Evolutionary conservation across 2,113 vertebrate genomes (phyloP).

Genomic region (Equus quagga): DNA sequence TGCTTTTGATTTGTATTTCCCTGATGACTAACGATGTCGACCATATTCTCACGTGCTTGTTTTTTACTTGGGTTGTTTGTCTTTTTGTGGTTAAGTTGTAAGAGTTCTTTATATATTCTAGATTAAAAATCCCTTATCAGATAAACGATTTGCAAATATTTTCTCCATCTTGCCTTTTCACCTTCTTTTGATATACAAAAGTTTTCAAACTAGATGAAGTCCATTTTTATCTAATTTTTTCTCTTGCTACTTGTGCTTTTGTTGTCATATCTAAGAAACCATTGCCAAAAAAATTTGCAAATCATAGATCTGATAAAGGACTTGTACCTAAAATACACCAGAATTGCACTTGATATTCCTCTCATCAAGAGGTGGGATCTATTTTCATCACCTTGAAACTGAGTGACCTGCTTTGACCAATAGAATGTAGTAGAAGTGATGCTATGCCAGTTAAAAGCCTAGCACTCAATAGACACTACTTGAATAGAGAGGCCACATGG

Average conservation of each 20-base stretch:
- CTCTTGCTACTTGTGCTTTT: not conserved
- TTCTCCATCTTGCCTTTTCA: not conserved
- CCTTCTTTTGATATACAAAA: not conserved
- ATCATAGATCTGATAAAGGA: not conserved
- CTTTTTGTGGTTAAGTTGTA: not conserved
- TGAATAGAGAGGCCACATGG: not conserved
- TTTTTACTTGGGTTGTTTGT: not conserved
- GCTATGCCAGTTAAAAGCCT: not conserved
- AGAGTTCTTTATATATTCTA: not conserved
- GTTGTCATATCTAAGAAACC: not conserved
- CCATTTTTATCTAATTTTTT: not conserved
- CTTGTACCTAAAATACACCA: not conserved
- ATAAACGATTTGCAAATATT: slow-evolving; percentile 10
- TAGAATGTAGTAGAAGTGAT: not conserved
- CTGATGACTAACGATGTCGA: not conserved
- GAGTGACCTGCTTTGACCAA: not conserved
- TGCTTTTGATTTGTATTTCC: not conserved
- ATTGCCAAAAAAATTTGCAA: not conserved
- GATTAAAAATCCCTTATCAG: not conserved
- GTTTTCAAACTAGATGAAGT: not conserved
- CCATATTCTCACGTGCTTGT: not conserved
- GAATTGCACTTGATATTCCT: not conserved
- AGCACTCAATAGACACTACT: not conserved
- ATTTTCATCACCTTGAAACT: not conserved
- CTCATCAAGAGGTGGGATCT: not conserved